Percentiles rank a stretch among this genome's conserved stretches.
phyloP scores from a whole-genome alignment of 2,888 invertebrate species.

The Yponomeuta malinellus region DNA sequence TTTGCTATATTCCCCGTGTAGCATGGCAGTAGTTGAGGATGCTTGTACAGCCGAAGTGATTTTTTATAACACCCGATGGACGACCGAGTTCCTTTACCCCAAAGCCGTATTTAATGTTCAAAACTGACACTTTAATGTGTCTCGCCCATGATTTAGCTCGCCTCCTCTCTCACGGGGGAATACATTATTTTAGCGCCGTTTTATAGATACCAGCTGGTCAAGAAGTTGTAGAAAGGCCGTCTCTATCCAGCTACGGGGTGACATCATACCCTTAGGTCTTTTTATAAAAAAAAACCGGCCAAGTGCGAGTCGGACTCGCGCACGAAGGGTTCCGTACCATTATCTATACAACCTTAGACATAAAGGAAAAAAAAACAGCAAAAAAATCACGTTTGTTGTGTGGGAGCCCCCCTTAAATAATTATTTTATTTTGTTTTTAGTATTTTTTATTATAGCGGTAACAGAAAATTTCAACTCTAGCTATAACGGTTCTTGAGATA shows the following conservation, averaged over 20 bases:
- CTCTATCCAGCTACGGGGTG: not conserved
- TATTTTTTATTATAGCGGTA: no score
- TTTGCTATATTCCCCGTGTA: not conserved
- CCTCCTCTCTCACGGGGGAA: not conserved
- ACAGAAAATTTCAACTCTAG: no score
- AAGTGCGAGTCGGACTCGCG: no score
- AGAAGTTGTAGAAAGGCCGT: not conserved
- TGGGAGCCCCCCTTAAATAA: no score
- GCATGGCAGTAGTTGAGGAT: not conserved
- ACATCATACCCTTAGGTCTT: no score
- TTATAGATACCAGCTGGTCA: not conserved
- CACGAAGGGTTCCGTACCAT: no score
- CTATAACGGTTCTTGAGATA: no score
- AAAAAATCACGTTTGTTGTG: no score
- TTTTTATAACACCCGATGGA: not conserved
- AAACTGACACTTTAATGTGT: slow-evolving; percentile 9
- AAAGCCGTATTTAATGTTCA: not conserved
- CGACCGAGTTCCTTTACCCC: not conserved
- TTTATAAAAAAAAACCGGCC: no score
- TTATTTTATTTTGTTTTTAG: no score
- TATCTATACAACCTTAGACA: no score
- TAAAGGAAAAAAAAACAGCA: no score
- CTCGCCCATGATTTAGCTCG: slow-evolving; percentile 2
- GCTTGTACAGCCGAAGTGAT: not conserved
- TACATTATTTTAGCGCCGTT: not conserved